Conservation (phyloP, 2,888 invertebrate species). For the Hirtodrosophila confusa region DNA sequence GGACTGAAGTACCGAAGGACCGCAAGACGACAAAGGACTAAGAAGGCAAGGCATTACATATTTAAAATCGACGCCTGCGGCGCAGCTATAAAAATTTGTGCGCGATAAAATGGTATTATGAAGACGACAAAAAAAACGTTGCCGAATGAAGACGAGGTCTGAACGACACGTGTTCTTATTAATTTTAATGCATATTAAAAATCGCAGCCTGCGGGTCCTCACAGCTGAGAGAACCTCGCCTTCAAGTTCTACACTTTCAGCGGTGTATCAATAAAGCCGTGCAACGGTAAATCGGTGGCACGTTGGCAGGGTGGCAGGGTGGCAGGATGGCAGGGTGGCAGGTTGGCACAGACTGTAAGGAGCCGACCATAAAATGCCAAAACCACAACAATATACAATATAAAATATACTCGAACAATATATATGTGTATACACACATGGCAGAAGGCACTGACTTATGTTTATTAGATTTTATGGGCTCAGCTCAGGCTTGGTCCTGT, state of each 20-base stretch:
- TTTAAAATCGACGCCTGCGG: slow-evolving; percentile 74
- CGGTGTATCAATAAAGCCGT: slow-evolving; percentile 63
- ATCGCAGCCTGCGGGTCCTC: slow-evolving; percentile 51
- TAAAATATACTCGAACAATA: slow-evolving; percentile 20
- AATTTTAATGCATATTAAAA: slow-evolving; percentile 79
- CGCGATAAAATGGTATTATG: slow-evolving; percentile 76
- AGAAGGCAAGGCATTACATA: slow-evolving; percentile 43
- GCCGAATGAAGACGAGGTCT: slow-evolving; percentile 13
- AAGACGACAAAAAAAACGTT: slow-evolving; percentile 40
- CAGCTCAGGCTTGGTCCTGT: slow-evolving; percentile 32
- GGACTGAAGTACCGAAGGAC: neutral
- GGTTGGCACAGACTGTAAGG: slow-evolving; percentile 3
- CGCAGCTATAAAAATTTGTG: slow-evolving; percentile 75
- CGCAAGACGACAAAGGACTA: slow-evolving; percentile 1
- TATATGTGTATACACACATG: slow-evolving; percentile 7
- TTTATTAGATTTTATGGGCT: slow-evolving; percentile 71
- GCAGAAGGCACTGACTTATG: slow-evolving; percentile 52
- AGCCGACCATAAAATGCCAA: slow-evolving; percentile 44
- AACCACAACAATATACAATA: slow-evolving; percentile 56
- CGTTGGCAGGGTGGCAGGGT: too few relatives aligned
- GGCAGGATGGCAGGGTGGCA: too few relatives aligned
- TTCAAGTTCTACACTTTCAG: slow-evolving; percentile 41
- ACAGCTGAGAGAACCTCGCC: slow-evolving; percentile 5
- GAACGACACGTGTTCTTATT: slow-evolving; percentile 76
- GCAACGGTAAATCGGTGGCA: slow-evolving; percentile 9